A percentile compares a stretch with the other conserved stretches of the same genome.
Conservation (phyloP, 2,797 vertebrate species). For the Oreochromis mossambicus region DNA sequence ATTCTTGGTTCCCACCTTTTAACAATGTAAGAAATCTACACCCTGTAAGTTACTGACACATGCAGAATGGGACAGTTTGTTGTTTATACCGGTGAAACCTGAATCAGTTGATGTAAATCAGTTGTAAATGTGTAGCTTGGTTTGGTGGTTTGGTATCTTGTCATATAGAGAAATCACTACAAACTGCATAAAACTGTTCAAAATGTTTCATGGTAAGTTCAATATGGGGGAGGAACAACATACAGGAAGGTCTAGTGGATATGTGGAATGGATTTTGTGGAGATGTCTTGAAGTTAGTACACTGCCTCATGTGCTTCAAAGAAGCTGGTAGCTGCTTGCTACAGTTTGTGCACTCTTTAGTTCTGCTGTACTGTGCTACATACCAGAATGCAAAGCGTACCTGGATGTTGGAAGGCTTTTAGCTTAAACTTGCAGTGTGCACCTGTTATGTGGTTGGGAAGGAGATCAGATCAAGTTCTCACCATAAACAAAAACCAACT, state of each 20-base stretch:
- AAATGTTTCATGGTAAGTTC: not conserved
- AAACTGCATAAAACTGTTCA: not conserved
- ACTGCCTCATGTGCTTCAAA: not conserved
- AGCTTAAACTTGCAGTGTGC: not conserved
- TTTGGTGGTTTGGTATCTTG: not conserved
- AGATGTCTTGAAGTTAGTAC: not conserved
- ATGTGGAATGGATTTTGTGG: not conserved
- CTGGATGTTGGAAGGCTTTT: not conserved
- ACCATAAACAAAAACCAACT: not conserved
- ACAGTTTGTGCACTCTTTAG: not conserved
- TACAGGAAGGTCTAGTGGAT: not conserved
- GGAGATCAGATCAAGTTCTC: not conserved
- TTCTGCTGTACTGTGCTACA: not conserved
- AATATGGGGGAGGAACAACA: not conserved
- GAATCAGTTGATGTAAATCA: not conserved
- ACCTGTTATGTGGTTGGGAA: not conserved
- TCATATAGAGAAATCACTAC: not conserved
- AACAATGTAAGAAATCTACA: not conserved
- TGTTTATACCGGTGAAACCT: not conserved
- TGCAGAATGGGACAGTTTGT: accelerated
- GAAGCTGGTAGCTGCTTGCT: not conserved
- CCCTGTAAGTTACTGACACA: not conserved
- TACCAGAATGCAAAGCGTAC: not conserved
- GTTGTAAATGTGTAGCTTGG: not conserved
- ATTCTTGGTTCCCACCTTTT: not conserved